Conservation (phyloP, 2,888 invertebrate species). For the Ceramica pisi region DNA sequence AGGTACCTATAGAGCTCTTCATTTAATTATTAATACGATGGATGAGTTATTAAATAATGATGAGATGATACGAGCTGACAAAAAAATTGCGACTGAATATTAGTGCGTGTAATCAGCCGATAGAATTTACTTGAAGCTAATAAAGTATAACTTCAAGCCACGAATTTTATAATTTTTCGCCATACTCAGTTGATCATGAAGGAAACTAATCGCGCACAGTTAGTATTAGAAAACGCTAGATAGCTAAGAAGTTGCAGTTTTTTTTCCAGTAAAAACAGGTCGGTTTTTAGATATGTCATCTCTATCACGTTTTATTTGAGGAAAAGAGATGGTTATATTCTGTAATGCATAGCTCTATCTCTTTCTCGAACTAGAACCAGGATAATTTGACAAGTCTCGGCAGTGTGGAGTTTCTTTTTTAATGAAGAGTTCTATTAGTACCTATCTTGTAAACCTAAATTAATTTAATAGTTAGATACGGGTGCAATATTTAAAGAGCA, state of each 20-base stretch:
- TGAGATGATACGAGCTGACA: background rate
- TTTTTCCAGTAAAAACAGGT: background rate
- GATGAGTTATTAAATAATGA: background rate
- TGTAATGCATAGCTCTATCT: background rate
- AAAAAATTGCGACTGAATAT: background rate
- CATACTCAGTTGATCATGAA: background rate
- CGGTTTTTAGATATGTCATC: background rate
- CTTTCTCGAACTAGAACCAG: slow-evolving; percentile 3
- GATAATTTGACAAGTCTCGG: background rate
- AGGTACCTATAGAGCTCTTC: slow-evolving; percentile 22
- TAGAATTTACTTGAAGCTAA: background rate
- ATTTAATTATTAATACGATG: background rate
- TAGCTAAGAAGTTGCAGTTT: background rate
- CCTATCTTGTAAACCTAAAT: slow-evolving; percentile 40
- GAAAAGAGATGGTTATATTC: slow-evolving; percentile 12
- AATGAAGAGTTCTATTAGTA: slow-evolving; percentile 31
- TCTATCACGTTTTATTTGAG: slow-evolving; percentile 3
- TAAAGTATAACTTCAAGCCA: background rate
- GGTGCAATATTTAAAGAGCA: slow-evolving; percentile 66
- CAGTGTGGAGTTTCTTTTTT: slow-evolving; percentile 9
- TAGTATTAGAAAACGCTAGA: background rate
- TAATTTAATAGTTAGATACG: slow-evolving; percentile 59
- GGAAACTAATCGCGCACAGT: background rate
- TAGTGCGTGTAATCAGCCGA: background rate
- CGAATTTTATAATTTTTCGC: background rate